Conservation (phyloP, 2,113 vertebrate species). For the Tauraco erythrolophus region DNA sequence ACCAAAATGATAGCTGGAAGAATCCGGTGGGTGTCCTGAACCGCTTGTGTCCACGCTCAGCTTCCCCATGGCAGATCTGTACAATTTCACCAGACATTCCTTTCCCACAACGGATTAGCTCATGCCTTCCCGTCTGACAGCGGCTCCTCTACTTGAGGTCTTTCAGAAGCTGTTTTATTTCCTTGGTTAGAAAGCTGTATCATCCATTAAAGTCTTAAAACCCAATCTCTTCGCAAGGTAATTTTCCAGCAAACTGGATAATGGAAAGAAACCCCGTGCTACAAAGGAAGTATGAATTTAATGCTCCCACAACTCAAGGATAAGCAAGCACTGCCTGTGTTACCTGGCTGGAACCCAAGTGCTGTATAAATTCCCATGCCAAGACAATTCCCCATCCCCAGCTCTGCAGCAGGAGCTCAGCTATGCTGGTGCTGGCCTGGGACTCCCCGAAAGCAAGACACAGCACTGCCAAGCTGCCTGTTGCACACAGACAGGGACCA, state of each 20-base stretch:
- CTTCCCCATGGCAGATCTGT: background rate
- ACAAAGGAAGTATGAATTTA: conserved; percentile 15
- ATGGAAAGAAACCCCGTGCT: conserved; percentile 25
- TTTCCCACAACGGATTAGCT: background rate
- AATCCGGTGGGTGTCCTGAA: background rate
- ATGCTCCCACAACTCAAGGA: background rate
- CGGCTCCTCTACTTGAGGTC: accelerated
- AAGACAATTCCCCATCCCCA: conserved; percentile 5
- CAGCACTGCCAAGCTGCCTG: background rate
- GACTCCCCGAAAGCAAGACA: background rate
- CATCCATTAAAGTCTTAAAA: conserved; percentile 14
- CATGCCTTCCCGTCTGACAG: background rate
- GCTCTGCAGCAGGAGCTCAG: background rate
- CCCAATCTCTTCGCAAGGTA: background rate
- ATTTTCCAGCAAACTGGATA: conserved; percentile 42
- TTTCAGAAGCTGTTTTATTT: background rate
- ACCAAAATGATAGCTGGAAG: background rate
- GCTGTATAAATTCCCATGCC: background rate
- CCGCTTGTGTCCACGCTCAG: accelerated
- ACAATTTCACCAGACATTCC: background rate
- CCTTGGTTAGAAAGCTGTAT: background rate
- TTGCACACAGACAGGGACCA: background rate
- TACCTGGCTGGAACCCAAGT: background rate
- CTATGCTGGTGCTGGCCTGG: background rate
- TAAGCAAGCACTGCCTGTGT: conserved; percentile 7